Evolutionary conservation across 23 tunicate species (phyloP).

Genomic region (Styela clava): DNA sequence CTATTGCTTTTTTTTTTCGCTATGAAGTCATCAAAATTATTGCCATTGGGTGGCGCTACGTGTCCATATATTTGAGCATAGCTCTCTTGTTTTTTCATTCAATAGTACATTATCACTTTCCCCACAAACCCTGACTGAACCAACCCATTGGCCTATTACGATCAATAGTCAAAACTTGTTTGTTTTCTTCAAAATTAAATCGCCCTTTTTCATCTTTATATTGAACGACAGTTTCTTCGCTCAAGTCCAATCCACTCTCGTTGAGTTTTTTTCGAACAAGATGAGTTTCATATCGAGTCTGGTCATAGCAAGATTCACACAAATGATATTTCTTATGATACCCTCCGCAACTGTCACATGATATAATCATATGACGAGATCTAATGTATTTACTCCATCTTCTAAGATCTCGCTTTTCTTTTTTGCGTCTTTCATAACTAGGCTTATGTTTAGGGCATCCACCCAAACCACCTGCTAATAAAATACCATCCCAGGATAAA

Average conservation of each 20-base stretch:
- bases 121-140: conserved; percentile 72
- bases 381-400: conserved; percentile 6
- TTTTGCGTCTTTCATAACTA: conserved; percentile 17
- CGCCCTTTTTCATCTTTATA: conserved; percentile 62
- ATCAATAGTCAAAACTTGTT: conserved; percentile 18
- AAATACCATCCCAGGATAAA: conserved; percentile 14
- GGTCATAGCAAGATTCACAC: conserved; percentile 81
- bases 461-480: conserved; percentile 18
- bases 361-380: conserved; percentile 56
- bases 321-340: conserved; percentile 66
- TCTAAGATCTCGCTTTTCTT: conserved; percentile 11
- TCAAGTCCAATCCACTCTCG: conserved; percentile 40
- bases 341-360: conserved; percentile 74
- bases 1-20: no score
- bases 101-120: conserved; percentile 1
- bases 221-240: conserved; percentile 57
- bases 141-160: conserved; percentile 83
- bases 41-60: no score
- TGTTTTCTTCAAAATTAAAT: not conserved
- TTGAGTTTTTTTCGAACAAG: conserved; percentile 38
- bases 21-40: no score
- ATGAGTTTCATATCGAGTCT: conserved; percentile 87
- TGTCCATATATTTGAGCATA: no score
- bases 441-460: conserved; percentile 26
- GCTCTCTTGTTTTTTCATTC: no score